These are phyloP conservation scores for Drosophila parvula DNA, from an alignment of 1,140 invertebrate genomes.

Conservation along the genomic window DNA sequence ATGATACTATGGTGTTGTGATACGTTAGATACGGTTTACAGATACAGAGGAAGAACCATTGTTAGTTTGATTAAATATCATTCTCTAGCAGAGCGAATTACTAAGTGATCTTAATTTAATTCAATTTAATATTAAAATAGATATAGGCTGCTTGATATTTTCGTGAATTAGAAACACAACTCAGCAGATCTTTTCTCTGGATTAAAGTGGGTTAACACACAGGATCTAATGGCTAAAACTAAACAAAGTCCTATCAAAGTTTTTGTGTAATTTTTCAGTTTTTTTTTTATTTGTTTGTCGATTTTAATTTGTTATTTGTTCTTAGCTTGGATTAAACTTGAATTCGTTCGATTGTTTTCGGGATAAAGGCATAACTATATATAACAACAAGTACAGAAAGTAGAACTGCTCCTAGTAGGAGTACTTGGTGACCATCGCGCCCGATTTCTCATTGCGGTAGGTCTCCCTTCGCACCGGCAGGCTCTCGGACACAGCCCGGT, in stretches of 20 bases:
- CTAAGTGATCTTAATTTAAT: too few relatives aligned
- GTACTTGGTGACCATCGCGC: slow-evolving; percentile 84
- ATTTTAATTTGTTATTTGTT: slow-evolving; percentile 10
- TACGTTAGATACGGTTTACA: slow-evolving; percentile 36
- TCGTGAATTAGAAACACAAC: neutral
- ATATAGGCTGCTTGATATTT: neutral
- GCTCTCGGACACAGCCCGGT: slow-evolving; percentile 84
- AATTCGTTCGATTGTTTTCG: slow-evolving; percentile 36
- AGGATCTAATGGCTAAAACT: slow-evolving; percentile 24
- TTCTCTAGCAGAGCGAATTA: neutral
- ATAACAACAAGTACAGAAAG: neutral
- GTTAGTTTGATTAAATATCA: neutral
- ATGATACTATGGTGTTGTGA: slow-evolving; percentile 26
- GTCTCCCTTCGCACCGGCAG: slow-evolving; percentile 76
- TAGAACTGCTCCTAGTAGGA: slow-evolving; percentile 54
- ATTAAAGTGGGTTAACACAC: slow-evolving; percentile 48
- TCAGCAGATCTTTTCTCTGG: slow-evolving; percentile 6
- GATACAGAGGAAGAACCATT: slow-evolving; percentile 24
- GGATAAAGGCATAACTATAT: slow-evolving; percentile 4
- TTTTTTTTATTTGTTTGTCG: slow-evolving; percentile 32
- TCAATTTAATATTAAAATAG: neutral
- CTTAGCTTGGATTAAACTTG: slow-evolving; percentile 27
- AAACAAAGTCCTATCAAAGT: slow-evolving; percentile 27
- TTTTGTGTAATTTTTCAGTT: slow-evolving; percentile 20
- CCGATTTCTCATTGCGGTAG: slow-evolving; percentile 84